Percentiles rank a stretch among this genome's conserved stretches.
These are phyloP conservation scores for Fundulus diaphanus DNA, from an alignment of 2,797 vertebrate species.

Conservation along the genomic window DNA sequence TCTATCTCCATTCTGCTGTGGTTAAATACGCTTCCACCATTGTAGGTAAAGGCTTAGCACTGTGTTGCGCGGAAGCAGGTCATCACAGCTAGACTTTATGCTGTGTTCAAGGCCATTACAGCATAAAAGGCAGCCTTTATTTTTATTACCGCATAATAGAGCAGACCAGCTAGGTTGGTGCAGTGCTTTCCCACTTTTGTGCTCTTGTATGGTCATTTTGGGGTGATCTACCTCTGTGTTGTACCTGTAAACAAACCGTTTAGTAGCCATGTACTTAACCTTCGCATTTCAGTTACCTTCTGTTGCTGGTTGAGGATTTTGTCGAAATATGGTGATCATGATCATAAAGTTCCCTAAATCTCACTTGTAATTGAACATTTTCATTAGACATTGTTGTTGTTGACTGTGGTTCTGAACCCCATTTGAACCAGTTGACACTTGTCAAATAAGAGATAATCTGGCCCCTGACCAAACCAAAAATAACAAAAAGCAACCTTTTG, in stretches of 20 bases:
- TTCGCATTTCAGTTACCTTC: not conserved
- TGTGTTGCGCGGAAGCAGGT: not conserved
- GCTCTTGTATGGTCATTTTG: not conserved
- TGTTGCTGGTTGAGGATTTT: not conserved
- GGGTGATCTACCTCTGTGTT: not conserved
- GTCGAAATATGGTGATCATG: not conserved
- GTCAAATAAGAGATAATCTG: not conserved
- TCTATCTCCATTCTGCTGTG: not conserved
- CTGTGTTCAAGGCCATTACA: not conserved
- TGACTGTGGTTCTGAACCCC: not conserved
- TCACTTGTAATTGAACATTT: not conserved
- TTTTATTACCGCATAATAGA: not conserved
- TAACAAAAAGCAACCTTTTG: not conserved
- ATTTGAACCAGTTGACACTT: not conserved
- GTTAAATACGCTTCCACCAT: not conserved
- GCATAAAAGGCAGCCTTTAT: not conserved
- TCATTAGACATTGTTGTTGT: too few species aligned
- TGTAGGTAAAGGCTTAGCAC: not conserved
- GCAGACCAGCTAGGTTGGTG: not conserved
- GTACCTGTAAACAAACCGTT: not conserved
- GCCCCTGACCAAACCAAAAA: not conserved
- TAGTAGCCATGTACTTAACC: not conserved
- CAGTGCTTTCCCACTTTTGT: too few species aligned
- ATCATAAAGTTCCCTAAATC: not conserved
- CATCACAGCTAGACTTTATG: not conserved